Evolutionary conservation across 1,140 invertebrate genomes (phyloP).

Genomic region (Zaprionus davidi): DNA sequence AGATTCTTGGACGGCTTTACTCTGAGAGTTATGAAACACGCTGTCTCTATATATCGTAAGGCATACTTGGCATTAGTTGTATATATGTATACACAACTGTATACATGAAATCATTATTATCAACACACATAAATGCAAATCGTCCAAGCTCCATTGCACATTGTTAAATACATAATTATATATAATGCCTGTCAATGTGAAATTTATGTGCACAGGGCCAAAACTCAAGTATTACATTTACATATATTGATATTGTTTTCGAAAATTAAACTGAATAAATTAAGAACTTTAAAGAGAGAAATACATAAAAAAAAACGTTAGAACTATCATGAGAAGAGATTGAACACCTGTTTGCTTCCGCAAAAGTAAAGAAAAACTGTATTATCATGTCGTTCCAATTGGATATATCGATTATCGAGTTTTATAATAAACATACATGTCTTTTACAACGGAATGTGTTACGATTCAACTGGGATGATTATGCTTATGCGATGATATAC

Average conservation of each 20-base stretch:
- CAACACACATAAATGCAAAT: conserved; percentile 23
- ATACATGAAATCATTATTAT: not conserved
- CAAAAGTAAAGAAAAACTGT: conserved; percentile 2
- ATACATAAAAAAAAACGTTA: not conserved
- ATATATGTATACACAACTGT: not conserved
- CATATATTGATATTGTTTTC: conserved; percentile 26
- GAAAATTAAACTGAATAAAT: conserved; percentile 20
- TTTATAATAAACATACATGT: conserved; percentile 37
- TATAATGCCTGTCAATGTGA: conserved; percentile 19
- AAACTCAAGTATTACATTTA: conserved; percentile 34
- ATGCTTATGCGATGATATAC: too few species aligned
- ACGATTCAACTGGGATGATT: not conserved
- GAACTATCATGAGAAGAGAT: conserved; percentile 1
- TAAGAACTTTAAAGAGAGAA: not conserved
- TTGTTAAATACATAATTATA: conserved; percentile 19
- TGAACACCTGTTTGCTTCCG: not conserved
- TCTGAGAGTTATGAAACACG: conserved; percentile 11
- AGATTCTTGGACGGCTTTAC: conserved; percentile 8
- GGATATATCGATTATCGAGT: conserved; percentile 24
- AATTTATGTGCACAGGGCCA: conserved; percentile 18
- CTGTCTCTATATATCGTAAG: conserved; percentile 22
- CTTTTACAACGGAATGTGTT: conserved; percentile 20
- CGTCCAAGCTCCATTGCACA: conserved; percentile 38
- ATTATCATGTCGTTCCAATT: conserved; percentile 15
- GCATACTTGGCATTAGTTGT: conserved; percentile 12